Conservation (phyloP, 35 echinoderm and acorn worm species). For the Ophiothrix spiculata region DNA sequence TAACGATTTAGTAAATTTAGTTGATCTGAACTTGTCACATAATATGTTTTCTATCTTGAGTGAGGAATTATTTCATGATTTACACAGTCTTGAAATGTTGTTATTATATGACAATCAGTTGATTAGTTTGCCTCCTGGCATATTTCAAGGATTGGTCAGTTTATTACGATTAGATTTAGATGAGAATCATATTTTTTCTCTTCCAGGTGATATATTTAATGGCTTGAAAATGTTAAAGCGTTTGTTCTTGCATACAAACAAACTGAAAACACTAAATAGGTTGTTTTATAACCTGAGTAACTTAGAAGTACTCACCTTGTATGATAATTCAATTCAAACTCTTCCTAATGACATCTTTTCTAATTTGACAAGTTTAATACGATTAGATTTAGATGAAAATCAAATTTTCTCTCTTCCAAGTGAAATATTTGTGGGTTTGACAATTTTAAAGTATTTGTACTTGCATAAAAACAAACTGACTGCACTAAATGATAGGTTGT, state of each 20-base stretch:
- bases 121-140: not conserved
- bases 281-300: not conserved
- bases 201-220: not conserved
- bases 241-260: not conserved
- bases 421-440: not conserved
- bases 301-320: not conserved
- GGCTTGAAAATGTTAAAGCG: not conserved
- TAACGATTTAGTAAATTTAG: too few species aligned
- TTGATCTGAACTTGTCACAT: too few species aligned
- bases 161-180: not conserved
- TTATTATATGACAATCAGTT: not conserved
- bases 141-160: not conserved
- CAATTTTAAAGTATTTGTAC: not conserved
- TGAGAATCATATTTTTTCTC: not conserved
- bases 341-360: not conserved
- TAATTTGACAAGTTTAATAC: not conserved
- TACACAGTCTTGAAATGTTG: too few species aligned
- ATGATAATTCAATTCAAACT: not conserved
- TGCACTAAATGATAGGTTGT: not conserved
- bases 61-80: too few species aligned
- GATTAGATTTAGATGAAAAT: not conserved
- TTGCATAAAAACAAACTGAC: not conserved
- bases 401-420: too few species aligned
- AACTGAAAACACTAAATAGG: not conserved
- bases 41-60: too few species aligned